Evolutionary conservation across 2,888 invertebrate genomes (phyloP).

Genomic region (Microctonus aethiopoides): DNA sequence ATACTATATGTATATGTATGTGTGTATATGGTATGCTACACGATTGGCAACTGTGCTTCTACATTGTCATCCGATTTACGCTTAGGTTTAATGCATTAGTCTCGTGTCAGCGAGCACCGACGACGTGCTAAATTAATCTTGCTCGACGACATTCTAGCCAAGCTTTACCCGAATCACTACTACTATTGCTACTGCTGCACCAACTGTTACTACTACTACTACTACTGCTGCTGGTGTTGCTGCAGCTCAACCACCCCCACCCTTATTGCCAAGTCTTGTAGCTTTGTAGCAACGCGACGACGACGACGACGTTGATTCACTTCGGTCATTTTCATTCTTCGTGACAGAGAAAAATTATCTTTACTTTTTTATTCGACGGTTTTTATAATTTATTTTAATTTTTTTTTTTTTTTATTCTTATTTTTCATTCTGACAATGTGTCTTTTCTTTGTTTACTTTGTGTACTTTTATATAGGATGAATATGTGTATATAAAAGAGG

Average conservation of each 20-base stretch:
- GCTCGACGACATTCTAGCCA: conserved; percentile 35
- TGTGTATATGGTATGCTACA: conserved; percentile 40
- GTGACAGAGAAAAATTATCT: conserved; percentile 11
- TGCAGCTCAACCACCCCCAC: background rate
- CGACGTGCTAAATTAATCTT: conserved; percentile 60
- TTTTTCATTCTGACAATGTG: background rate
- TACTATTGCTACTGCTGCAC: conserved; percentile 17
- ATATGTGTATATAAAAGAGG: background rate
- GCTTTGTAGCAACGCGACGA: background rate
- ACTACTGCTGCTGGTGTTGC: conserved; percentile 8
- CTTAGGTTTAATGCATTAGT: conserved; percentile 53
- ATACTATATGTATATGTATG: conserved; percentile 17
- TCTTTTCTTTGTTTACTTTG: background rate
- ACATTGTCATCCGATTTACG: conserved; percentile 63
- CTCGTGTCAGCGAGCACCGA: conserved; percentile 53
- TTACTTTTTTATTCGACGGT: background rate
- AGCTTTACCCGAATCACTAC: conserved; percentile 27
- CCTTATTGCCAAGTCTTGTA: conserved; percentile 3
- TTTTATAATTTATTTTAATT: background rate
- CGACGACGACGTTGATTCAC: conserved; percentile 2
- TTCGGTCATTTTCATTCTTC: conserved; percentile 2
- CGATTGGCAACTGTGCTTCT: conserved; percentile 60
- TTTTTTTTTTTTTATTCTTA: background rate
- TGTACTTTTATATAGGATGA: background rate
- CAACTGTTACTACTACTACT: conserved; percentile 28